These are phyloP conservation scores for Euclidia mi DNA, from an alignment of 2,888 invertebrate species.

Conservation along the genomic window DNA sequence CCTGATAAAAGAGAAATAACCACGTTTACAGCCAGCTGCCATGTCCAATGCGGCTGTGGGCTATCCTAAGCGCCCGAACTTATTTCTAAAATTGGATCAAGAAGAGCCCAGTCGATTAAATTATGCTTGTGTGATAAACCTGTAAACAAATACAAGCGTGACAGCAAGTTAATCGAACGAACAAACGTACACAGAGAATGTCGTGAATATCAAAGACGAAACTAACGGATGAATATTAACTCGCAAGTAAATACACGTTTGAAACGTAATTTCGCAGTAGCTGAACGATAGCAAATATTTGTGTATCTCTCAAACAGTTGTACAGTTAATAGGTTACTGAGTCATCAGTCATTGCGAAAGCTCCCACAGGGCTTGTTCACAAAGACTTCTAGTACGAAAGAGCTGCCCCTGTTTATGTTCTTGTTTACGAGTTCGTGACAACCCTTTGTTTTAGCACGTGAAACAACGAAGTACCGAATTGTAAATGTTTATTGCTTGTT, in stretches of 20 bases:
- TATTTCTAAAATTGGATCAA: too few relatives aligned
- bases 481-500: slow-evolving; percentile 70
- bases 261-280: slow-evolving; percentile 44
- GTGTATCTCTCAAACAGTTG: slow-evolving; percentile 52
- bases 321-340: slow-evolving; percentile 65
- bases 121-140: too few relatives aligned
- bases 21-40: too few relatives aligned
- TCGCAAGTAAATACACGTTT: slow-evolving; percentile 34
- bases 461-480: slow-evolving; percentile 63
- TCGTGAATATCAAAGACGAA: slow-evolving; percentile 27
- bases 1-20: too few relatives aligned
- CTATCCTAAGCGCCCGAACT: too few relatives aligned
- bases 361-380: slow-evolving; percentile 66
- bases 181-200: background rate
- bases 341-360: slow-evolving; percentile 76
- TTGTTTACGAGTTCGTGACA: slow-evolving; percentile 69
- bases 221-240: slow-evolving; percentile 2
- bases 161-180: background rate
- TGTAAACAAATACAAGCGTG: background rate
- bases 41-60: too few relatives aligned
- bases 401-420: slow-evolving; percentile 71
- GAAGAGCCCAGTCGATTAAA: too few relatives aligned
- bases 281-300: slow-evolving; percentile 61
- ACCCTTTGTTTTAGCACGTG: slow-evolving; percentile 73
- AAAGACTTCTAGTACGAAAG: slow-evolving; percentile 66